Evolutionary conservation across 2,113 vertebrate species (phyloP), one percentile per base, ranked within the genome.

Genomic region (Saccopteryx leptura): DNA sequence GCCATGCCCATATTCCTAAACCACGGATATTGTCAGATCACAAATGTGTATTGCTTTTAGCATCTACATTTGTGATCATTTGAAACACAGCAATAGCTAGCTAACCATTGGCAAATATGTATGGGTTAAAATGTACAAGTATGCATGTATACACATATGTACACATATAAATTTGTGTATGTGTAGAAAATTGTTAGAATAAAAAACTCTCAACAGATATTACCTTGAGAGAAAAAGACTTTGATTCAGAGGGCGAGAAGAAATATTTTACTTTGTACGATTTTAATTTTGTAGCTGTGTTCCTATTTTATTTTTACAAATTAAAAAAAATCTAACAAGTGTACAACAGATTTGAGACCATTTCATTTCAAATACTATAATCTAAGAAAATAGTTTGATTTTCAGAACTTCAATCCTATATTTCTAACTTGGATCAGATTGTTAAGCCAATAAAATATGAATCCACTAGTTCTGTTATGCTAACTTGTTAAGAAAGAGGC

Each of bases 361-460:
- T 58, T 91, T 87, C 58, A 24, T 69, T 52, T 4, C 69, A 87
- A 75, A 63, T 52, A 58, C 66, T 9, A 89, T 0, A 33, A 91
- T 61, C 14, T 17, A 48, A 83, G 74, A 95, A 95, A 96, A 82
- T 71, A 91, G 21, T 81, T 71, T 58, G 33, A 75, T 65, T 74
- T 87, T 92, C 80, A 94, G 76, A 93, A 84, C 13, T 24, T 21
- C 21, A 93, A 54, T 50, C 56, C 71, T 78, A 2, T 75, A 91
- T 83, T 96, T 93, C 46, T 85, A 92, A 76, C 19, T 7, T 80
- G 7, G 69, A 56, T 56, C 74, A 48, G 48, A 79, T 52, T 69
- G 12, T 31, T 61, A 69, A n/a, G 31, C 18, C 31, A 81, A 56
- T 8, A 82, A n/a, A 92, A 63, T 3, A 63, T 0, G 4, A 33